These are phyloP conservation scores for Chionoecetes opilio DNA, from an alignment of 1,140 invertebrate genomes.

Conservation along the genomic window DNA sequence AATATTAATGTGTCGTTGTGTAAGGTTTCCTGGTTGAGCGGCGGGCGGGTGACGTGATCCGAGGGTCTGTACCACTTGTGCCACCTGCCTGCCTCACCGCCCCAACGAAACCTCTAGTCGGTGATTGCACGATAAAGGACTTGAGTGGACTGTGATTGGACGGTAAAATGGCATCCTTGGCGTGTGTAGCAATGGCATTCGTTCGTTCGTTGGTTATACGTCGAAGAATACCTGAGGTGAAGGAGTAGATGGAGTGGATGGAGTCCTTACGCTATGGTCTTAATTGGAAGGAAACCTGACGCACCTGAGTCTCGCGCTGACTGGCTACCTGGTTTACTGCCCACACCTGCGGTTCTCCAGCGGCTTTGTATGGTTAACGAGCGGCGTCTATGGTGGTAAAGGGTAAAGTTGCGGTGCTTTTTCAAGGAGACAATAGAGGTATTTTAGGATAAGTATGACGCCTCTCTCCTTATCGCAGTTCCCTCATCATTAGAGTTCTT, in stretches of 20 bases:
- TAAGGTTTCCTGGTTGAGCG: not conserved
- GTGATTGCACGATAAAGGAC: not conserved
- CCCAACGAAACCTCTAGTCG: not conserved
- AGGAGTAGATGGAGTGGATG: not conserved
- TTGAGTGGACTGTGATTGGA: conserved; percentile 22
- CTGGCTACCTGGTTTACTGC: not conserved
- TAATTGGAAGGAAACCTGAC: conserved; percentile 58
- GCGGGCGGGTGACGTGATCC: not conserved
- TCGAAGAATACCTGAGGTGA: not conserved
- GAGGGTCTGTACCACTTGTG: not conserved
- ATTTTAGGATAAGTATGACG: not conserved
- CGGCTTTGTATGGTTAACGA: not conserved
- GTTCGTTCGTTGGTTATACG: too few species aligned
- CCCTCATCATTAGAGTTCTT: too few species aligned
- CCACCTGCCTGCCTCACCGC: not conserved
- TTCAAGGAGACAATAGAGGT: not conserved
- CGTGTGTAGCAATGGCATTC: not conserved
- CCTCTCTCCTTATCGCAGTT: too few species aligned
- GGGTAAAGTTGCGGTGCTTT: not conserved
- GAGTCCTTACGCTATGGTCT: conserved; percentile 65
- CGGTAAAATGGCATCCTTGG: conserved; percentile 47
- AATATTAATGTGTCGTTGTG: not conserved
- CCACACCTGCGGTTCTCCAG: conserved; percentile 33
- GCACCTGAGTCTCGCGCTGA: conserved; percentile 39
- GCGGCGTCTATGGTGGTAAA: not conserved